Conservation (phyloP, 2,797 vertebrate species). For the Chrysocyon brachyurus region DNA sequence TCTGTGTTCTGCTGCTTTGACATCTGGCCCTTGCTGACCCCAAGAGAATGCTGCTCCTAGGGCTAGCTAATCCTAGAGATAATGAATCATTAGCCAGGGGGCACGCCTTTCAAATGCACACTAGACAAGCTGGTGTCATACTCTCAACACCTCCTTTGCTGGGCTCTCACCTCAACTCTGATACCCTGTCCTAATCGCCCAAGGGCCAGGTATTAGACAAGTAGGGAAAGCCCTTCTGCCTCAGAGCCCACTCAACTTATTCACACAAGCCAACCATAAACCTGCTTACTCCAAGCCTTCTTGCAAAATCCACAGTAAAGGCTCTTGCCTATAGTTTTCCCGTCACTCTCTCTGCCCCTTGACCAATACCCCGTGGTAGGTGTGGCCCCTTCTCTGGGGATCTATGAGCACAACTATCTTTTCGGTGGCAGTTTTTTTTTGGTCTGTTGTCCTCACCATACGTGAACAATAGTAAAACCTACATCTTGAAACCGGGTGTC, state of each 20-base stretch:
- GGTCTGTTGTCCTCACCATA: not conserved
- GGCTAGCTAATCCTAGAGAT: not conserved
- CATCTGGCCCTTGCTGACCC: not conserved
- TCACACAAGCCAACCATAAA: not conserved
- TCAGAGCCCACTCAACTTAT: not conserved
- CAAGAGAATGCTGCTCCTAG: not conserved
- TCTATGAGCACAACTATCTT: not conserved
- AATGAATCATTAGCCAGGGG: not conserved
- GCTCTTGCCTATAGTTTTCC: not conserved
- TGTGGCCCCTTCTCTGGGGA: not conserved
- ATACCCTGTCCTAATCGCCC: not conserved
- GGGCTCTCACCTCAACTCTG: too few species aligned
- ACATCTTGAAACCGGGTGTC: not conserved
- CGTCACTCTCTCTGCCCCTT: not conserved
- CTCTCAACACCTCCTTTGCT: not conserved
- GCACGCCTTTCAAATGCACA: not conserved
- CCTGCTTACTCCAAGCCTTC: not conserved
- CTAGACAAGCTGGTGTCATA: too few species aligned
- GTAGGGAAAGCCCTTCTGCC: rapidly evolving
- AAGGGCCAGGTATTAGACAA: not conserved
- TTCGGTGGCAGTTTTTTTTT: not conserved
- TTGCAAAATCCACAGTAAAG: not conserved
- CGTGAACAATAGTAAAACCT: not conserved
- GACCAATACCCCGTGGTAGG: rapidly evolving
- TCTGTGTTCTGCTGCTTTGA: not conserved